Evolutionary conservation across 2,113 vertebrate species (phyloP).

Genomic region (Stegastes partitus): DNA sequence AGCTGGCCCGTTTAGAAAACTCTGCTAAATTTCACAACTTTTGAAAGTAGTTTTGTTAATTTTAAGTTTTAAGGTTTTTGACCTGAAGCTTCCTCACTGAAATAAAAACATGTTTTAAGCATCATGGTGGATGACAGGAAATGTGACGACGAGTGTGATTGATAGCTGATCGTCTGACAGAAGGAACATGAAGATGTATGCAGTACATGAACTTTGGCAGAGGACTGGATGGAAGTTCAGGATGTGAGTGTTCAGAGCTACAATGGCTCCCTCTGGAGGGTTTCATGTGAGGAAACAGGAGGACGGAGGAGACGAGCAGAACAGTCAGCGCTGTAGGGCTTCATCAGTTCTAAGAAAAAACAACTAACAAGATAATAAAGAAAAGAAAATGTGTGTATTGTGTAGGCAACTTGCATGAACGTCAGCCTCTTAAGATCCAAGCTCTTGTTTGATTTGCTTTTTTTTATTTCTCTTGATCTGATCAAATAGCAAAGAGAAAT

Average conservation of each 20-base stretch:
- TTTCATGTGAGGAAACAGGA: conserved; percentile 15
- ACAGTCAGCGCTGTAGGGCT: background rate
- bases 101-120: too few relatives aligned
- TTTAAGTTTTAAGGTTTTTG: background rate
- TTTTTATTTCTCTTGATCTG: too few relatives aligned
- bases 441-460: too few relatives aligned
- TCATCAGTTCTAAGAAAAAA: too few relatives aligned
- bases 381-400: background rate
- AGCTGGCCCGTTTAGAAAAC: background rate
- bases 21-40: background rate
- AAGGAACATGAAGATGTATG: background rate
- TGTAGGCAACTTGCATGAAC: background rate
- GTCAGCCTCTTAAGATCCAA: too few relatives aligned
- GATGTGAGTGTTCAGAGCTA: conserved; percentile 44
- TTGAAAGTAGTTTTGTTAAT: too few relatives aligned
- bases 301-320: too few relatives aligned
- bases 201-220: background rate
- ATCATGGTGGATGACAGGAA: background rate
- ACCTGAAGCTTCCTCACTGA: background rate
- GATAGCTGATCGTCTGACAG: too few relatives aligned
- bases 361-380: too few relatives aligned
- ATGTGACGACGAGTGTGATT: background rate
- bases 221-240: background rate
- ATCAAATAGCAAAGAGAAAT: too few relatives aligned
- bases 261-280: conserved; percentile 79